Conservation (phyloP, 1,140 invertebrate genomes). For the Pseudomyrmex concolor region DNA sequence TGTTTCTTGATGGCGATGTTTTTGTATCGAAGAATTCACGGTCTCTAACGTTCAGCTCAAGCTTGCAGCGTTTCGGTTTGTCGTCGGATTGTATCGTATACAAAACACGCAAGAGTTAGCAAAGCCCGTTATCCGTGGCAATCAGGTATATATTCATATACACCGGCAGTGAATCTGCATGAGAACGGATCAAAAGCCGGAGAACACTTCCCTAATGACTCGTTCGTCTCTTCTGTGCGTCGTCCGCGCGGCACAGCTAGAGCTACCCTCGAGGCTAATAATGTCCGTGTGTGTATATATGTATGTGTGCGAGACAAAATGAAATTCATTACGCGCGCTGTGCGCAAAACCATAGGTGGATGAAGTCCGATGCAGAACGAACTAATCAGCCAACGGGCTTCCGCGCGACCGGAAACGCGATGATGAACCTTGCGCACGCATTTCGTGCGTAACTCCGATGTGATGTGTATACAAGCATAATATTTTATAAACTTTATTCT, state of each 20-base stretch:
- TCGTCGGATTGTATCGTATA: not conserved
- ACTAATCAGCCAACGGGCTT: constrained; percentile 32
- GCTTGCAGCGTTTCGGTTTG: not conserved
- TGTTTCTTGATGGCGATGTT: too few species aligned
- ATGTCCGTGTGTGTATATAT: constrained; percentile 7
- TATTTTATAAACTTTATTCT: too few species aligned
- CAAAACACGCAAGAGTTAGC: not conserved
- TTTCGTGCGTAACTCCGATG: constrained; percentile 16
- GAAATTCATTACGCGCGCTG: constrained; percentile 24
- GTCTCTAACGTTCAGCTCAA: not conserved
- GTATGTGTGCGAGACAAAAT: not conserved
- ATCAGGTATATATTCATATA: constrained; percentile 29
- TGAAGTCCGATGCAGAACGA: constrained; percentile 1
- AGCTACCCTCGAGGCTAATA: constrained; percentile 9
- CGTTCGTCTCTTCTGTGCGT: constrained; percentile 13
- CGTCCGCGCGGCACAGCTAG: not conserved
- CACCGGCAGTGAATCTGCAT: not conserved
- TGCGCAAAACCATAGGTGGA: not conserved
- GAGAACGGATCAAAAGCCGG: constrained; percentile 6
- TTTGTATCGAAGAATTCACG: too few species aligned
- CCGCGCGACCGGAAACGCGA: constrained; percentile 20
- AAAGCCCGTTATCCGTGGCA: constrained; percentile 13
- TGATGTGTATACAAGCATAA: too few species aligned
- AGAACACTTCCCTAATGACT: constrained; percentile 33
- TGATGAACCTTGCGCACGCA: constrained; percentile 27